Conservation (phyloP, 2,797 vertebrate species). For the Macrochelys suwanniensis region DNA sequence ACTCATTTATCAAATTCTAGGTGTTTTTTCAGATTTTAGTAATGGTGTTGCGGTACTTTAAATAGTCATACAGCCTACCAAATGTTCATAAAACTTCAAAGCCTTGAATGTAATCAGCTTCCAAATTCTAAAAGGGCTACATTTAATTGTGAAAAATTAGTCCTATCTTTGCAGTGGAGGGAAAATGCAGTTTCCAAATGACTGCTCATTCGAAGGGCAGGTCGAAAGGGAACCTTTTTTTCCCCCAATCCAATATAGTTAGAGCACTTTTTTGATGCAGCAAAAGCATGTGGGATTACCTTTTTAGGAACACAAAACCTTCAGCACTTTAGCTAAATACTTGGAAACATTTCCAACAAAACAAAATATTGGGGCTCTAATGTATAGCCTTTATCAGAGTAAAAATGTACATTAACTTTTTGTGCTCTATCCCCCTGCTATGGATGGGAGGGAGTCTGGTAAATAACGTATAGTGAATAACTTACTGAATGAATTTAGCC, state of each 20-base stretch:
- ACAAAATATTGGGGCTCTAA: not conserved
- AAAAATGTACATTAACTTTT: not conserved
- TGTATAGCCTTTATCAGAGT: not conserved
- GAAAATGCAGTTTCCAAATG: not conserved
- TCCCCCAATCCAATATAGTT: not conserved
- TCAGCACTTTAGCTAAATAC: not conserved
- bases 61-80: not conserved
- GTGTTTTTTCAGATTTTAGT: not conserved
- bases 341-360: conserved; percentile 11
- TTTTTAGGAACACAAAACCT: conserved; percentile 7
- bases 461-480: not conserved
- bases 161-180: not conserved
- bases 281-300: conserved; percentile 2
- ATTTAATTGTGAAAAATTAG: not conserved
- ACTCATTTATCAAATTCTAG: not conserved
- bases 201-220: not conserved
- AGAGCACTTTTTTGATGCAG: not conserved
- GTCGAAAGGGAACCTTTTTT: not conserved
- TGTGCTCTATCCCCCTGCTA: not conserved
- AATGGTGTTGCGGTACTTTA: not conserved
- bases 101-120: not conserved
- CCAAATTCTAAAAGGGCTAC: not conserved
- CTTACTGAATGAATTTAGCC: not conserved
- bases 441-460: not conserved
- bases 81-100: not conserved